Conservation (phyloP, 2,888 invertebrate species). For the Tipula unca region DNA sequence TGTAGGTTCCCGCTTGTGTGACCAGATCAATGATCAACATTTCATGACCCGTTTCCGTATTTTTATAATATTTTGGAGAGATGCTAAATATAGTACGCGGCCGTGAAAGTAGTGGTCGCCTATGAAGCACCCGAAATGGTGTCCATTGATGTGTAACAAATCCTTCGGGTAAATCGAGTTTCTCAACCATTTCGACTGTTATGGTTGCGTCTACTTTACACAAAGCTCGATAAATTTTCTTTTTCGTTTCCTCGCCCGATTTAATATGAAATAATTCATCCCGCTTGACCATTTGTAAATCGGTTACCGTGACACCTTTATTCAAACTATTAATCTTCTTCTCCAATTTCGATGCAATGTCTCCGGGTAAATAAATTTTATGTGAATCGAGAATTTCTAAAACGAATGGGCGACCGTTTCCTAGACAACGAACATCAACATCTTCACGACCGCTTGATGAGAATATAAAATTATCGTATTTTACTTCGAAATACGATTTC, state of each 20-base stretch:
- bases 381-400: slow-evolving; percentile 70
- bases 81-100: slow-evolving; percentile 57
- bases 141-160: slow-evolving; percentile 71
- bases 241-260: slow-evolving; percentile 79
- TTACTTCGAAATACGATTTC: slow-evolving; percentile 42
- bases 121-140: slow-evolving; percentile 82
- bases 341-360: slow-evolving; percentile 50
- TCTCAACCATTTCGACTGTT: slow-evolving; percentile 46
- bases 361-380: slow-evolving; percentile 44
- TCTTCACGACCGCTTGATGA: slow-evolving; percentile 93
- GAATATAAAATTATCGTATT: slow-evolving; percentile 51
- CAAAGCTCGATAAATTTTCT: slow-evolving; percentile 77
- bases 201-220: slow-evolving; percentile 48
- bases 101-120: slow-evolving; percentile 65
- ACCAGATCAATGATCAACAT: slow-evolving; percentile 51
- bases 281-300: slow-evolving; percentile 59
- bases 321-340: slow-evolving; percentile 48
- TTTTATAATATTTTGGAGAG: slow-evolving; percentile 29
- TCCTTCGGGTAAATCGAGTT: slow-evolving; percentile 38
- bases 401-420: slow-evolving; percentile 87
- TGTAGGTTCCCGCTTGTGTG: slow-evolving; percentile 90
- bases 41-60: not conserved
- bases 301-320: slow-evolving; percentile 49
- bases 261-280: slow-evolving; percentile 63
- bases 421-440: slow-evolving; percentile 91